These are phyloP conservation scores for Porites australiensis DNA, from an alignment of 64 coral and sea anemone species.

Conservation along the genomic window DNA sequence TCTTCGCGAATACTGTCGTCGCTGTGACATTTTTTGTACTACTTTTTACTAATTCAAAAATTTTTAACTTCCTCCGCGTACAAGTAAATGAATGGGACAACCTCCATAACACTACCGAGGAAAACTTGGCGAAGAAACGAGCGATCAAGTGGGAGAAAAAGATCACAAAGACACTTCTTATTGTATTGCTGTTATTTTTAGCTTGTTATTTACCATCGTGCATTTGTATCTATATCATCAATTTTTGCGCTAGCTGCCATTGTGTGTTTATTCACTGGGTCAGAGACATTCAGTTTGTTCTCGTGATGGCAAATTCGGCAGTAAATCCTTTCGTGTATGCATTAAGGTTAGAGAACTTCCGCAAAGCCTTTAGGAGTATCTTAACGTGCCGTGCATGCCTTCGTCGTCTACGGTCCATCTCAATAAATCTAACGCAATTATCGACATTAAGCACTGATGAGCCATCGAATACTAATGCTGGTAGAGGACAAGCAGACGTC, in stretches of 20 bases:
- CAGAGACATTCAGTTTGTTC: slow-evolving; percentile 73
- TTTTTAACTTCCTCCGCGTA: slow-evolving; percentile 56
- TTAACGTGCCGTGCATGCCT: slow-evolving; percentile 19
- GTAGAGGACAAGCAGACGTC: too few relatives aligned
- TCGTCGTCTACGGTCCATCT: neutral
- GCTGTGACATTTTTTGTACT: slow-evolving; percentile 63
- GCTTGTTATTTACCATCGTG: slow-evolving; percentile 63
- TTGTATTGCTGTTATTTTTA: slow-evolving; percentile 72
- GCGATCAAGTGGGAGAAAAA: slow-evolving; percentile 64
- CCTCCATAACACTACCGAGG: slow-evolving; percentile 36
- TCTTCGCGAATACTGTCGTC: slow-evolving; percentile 67
- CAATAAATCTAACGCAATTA: neutral
- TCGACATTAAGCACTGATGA: too few relatives aligned
- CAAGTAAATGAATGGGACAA: slow-evolving; percentile 44
- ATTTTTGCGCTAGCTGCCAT: slow-evolving; percentile 65
- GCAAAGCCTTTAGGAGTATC: slow-evolving; percentile 53
- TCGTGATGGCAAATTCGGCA: slow-evolving; percentile 61
- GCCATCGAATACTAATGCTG: too few relatives aligned
- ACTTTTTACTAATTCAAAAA: slow-evolving; percentile 74
- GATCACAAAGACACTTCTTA: slow-evolving; percentile 69
- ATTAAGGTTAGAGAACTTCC: slow-evolving; percentile 69
- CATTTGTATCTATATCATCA: slow-evolving; percentile 66
- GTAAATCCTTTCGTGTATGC: slow-evolving; percentile 87
- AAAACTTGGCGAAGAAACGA: slow-evolving; percentile 60
- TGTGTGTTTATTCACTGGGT: slow-evolving; percentile 71